Base-by-base conservation (phyloP, 1,140 invertebrate species). In the Leucophenga varia region DNA sequence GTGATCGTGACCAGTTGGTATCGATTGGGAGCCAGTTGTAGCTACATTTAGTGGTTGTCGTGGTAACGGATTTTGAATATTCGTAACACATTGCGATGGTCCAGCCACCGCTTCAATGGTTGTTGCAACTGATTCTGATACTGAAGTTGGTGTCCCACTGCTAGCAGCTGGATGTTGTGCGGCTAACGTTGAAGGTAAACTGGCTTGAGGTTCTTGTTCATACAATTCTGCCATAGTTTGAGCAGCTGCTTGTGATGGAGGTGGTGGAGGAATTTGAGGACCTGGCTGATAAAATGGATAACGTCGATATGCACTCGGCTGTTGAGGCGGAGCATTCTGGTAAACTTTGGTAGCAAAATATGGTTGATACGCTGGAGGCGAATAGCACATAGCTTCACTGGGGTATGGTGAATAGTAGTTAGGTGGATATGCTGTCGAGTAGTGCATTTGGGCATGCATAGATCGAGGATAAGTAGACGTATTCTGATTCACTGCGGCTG, bases 341-440 rank as follows among this genome's bases (percentile, higher is more conserved):
- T 75, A 75, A 7, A 72, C 67, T 54, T 75, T 74, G 61, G 67
- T 60, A 30, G 71, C 44, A 47, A 73, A 74, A 30, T 75, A 75
- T 17, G 76, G 67, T 61, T 79, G 76, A 54, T 78, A 84, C 41
- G 69, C 55, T 47, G 82, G 81, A 42, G 81, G 79, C 50, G 81
- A 79, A 64, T 85, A 84, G 75, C 80, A 82, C 60, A 82, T 76
- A 50, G 71, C 71, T 52, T 74, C 72, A 43, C 61, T 57, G 45
- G 69, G 72, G 64, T 75, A 75, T 46, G 72, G 69, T 25, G 69
- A 45, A 46, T 74, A 75, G 39, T 82, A 82, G 60, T 82, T 80
- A 45, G 80, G 78, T 49, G 79, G 81, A 59, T 75, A 74, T 37
- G 74, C 64, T 52, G 76, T 64, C 39, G 74, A 61, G 50, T 72